These are phyloP conservation scores for Ceraclea dissimilis DNA, from an alignment of 2,888 invertebrate species.

Conservation along the genomic window DNA sequence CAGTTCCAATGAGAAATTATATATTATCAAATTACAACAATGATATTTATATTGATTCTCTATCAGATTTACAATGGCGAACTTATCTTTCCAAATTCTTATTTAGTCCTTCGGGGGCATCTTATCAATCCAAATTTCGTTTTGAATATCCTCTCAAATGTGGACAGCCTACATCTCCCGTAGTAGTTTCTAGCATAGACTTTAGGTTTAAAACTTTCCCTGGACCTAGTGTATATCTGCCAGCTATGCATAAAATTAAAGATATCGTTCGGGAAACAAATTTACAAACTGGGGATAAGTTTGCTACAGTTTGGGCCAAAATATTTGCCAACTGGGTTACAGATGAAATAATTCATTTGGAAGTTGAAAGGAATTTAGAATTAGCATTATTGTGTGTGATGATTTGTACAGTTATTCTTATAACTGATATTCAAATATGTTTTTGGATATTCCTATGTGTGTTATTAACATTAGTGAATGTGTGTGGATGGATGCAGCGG, in stretches of 20 bases:
- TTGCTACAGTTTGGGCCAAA: slow-evolving; percentile 63
- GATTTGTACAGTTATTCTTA: slow-evolving; percentile 66
- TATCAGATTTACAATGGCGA: slow-evolving; percentile 51
- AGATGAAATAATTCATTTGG: slow-evolving; percentile 67
- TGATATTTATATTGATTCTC: slow-evolving; percentile 40
- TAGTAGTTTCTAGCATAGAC: slow-evolving; percentile 54
- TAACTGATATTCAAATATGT: slow-evolving; percentile 70
- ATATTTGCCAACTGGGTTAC: slow-evolving; percentile 70
- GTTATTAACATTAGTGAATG: slow-evolving; percentile 63
- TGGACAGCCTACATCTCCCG: slow-evolving; percentile 50
- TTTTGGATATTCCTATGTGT: slow-evolving; percentile 72
- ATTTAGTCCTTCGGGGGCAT: slow-evolving; percentile 60
- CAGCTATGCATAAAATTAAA: slow-evolving; percentile 63
- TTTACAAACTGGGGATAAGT: slow-evolving; percentile 54
- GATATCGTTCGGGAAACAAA: slow-evolving; percentile 47
- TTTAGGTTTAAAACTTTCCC: slow-evolving; percentile 54
- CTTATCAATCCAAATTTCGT: slow-evolving; percentile 60
- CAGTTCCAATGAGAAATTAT: slow-evolving; percentile 56
- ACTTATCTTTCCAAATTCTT: slow-evolving; percentile 61
- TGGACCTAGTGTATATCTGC: slow-evolving; percentile 60
- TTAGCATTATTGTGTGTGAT: slow-evolving; percentile 72
- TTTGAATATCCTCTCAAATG: slow-evolving; percentile 55
- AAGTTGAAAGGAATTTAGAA: slow-evolving; percentile 68
- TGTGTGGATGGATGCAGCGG: slow-evolving; percentile 69
- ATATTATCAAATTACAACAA: slow-evolving; percentile 50